Percentiles rank a stretch among this genome's conserved stretches.
phyloP scores from a whole-genome alignment of 2,797 vertebrate genomes.

The Neomorphus geoffroyi region DNA sequence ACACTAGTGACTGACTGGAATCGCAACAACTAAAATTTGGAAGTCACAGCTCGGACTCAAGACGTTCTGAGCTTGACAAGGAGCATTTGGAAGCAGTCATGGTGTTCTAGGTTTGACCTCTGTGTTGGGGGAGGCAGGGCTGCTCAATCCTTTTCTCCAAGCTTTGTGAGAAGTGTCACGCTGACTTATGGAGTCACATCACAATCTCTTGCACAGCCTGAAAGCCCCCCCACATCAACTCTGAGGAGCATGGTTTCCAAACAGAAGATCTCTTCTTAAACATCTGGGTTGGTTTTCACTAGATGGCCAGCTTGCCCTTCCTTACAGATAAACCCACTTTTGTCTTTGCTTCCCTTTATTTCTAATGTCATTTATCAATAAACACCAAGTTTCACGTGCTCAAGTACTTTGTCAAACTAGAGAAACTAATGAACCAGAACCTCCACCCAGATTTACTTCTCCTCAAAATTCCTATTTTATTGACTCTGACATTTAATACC shows the following conservation, averaged over 20 bases:
- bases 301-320: not conserved
- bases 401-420: not conserved
- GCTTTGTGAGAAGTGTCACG: not conserved
- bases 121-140: not conserved
- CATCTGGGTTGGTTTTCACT: not conserved
- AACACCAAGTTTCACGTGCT: not conserved
- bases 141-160: not conserved
- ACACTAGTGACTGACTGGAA: slow-evolving; percentile 34
- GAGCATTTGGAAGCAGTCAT: not conserved
- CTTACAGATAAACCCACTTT: not conserved
- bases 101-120: not conserved
- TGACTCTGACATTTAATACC: not conserved
- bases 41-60: not conserved
- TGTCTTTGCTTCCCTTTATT: not conserved
- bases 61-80: not conserved
- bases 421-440: not conserved
- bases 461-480: not conserved
- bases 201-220: not conserved
- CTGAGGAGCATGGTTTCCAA: not conserved
- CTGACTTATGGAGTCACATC: not conserved
- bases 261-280: not conserved
- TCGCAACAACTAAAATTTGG: slow-evolving; percentile 7
- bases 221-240: not conserved
- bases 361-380: not conserved
- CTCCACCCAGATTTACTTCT: not conserved